phyloP scores from a whole-genome alignment of 2,888 invertebrate genomes.

The Chirona hameri region DNA sequence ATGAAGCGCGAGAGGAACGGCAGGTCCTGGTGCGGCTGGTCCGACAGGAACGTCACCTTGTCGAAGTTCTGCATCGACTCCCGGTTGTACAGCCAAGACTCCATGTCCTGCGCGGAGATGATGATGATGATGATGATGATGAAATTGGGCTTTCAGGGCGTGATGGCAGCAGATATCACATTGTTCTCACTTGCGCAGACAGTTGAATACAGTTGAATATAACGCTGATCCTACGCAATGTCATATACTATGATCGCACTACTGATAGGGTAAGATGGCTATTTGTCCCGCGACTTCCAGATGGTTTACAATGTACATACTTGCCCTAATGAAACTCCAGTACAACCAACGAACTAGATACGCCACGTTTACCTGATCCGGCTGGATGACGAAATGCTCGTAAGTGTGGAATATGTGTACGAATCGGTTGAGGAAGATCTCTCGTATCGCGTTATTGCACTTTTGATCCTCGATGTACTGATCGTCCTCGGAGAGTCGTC shows the following conservation, averaged over 20 bases:
- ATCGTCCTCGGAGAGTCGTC: neutral
- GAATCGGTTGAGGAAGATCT: constrained; percentile 93
- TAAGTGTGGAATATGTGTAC: constrained; percentile 93
- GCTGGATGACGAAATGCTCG: constrained; percentile 89
- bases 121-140: too few relatives aligned
- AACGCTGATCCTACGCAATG: too few relatives aligned
- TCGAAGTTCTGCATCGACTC: constrained; percentile 97
- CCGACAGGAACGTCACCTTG: constrained; percentile 94
- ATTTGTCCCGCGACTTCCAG: too few relatives aligned
- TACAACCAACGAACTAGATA: too few relatives aligned
- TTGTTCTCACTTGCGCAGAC: too few relatives aligned
- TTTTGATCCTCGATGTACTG: constrained; percentile 60
- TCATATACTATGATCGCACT: too few relatives aligned
- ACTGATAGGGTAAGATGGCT: too few relatives aligned
- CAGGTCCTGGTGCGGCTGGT: constrained; percentile 92
- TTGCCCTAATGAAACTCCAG: too few relatives aligned
- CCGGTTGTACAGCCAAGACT: constrained; percentile 75
- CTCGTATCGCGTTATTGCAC: constrained; percentile 85
- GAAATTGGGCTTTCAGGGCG: too few relatives aligned
- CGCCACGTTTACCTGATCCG: constrained; percentile 64
- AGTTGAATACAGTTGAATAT: too few relatives aligned
- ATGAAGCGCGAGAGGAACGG: constrained; percentile 93
- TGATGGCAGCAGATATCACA: too few relatives aligned
- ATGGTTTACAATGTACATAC: too few relatives aligned
- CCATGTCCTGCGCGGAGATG: constrained; percentile 58